Conservation (phyloP, 2,797 vertebrate species). For the Anisognathus igniventris region DNA sequence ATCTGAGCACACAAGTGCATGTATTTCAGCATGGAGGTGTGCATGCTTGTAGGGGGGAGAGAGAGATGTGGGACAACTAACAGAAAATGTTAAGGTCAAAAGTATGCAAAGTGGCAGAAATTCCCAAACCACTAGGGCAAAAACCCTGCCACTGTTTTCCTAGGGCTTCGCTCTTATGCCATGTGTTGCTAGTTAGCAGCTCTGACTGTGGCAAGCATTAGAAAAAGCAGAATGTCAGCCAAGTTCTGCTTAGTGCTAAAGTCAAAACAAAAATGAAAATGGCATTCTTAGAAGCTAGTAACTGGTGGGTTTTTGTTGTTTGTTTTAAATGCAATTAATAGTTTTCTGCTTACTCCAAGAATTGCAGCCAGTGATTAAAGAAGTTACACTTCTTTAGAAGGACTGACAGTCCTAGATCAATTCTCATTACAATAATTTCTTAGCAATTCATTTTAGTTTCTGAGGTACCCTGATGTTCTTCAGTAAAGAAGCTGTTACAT, state of each 20-base stretch:
- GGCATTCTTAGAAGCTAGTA: background rate
- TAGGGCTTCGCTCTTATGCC: constrained; percentile 3
- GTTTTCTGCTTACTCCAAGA: background rate
- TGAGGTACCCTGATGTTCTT: background rate
- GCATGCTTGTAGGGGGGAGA: background rate
- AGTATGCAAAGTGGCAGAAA: background rate
- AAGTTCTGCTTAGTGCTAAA: constrained; percentile 3
- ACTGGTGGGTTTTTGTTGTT: background rate
- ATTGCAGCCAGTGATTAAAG: background rate
- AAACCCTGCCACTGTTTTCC: constrained; percentile 27
- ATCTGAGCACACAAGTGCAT: fast-evolving
- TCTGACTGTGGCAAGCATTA: constrained; percentile 42
- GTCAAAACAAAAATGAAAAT: constrained; percentile 6
- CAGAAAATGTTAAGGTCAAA: background rate
- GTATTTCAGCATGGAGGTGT: background rate
- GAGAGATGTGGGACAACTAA: background rate
- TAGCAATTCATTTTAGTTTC: background rate
- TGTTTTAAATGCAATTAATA: background rate
- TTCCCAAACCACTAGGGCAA: constrained; percentile 37
- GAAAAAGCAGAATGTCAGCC: constrained; percentile 44
- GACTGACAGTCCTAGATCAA: background rate
- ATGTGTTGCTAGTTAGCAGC: constrained; percentile 61
- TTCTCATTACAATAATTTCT: background rate
- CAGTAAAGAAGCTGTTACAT: background rate
- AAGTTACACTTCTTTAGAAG: background rate